Evolutionary conservation across 2,888 invertebrate genomes (phyloP).

Genomic region (Cheilosia urbana): DNA sequence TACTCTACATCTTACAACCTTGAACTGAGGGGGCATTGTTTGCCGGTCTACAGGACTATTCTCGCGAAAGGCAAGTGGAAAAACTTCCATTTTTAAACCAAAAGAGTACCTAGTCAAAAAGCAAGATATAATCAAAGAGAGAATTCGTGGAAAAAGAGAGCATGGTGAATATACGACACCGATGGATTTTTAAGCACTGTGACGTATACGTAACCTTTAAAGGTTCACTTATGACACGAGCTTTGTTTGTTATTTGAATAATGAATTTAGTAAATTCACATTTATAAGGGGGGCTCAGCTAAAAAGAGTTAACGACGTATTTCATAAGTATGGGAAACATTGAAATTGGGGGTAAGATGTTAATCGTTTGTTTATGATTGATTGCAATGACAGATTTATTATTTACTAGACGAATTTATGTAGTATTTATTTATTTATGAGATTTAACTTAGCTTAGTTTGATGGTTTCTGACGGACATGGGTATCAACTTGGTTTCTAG

Average conservation of each 20-base stretch:
- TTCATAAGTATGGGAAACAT: too few species aligned
- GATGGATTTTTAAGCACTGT: conserved; percentile 31
- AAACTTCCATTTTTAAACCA: conserved; percentile 50
- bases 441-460: too few species aligned
- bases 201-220: conserved; percentile 55
- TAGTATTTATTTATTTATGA: too few species aligned
- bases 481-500: too few species aligned
- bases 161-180: conserved; percentile 47
- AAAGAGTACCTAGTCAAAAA: conserved; percentile 26
- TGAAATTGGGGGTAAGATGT: too few species aligned
- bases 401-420: too few species aligned
- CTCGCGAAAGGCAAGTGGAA: conserved; percentile 40
- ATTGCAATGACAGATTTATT: too few species aligned
- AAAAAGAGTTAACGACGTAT: too few species aligned
- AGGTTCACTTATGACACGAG: background rate
- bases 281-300: background rate
- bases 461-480: too few species aligned
- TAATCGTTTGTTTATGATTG: too few species aligned
- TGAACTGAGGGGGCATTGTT: conserved; percentile 62
- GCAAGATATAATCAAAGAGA: conserved; percentile 18
- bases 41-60: conserved; percentile 65
- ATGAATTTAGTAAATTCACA: conserved; percentile 23
- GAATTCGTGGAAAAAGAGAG: conserved; percentile 37
- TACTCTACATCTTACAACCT: conserved; percentile 65
- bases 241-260: conserved; percentile 57